Evolutionary conservation across 2,888 invertebrate genomes (phyloP), one percentile per base, ranked within the genome.

Genomic region (Acrocera orbiculus): DNA sequence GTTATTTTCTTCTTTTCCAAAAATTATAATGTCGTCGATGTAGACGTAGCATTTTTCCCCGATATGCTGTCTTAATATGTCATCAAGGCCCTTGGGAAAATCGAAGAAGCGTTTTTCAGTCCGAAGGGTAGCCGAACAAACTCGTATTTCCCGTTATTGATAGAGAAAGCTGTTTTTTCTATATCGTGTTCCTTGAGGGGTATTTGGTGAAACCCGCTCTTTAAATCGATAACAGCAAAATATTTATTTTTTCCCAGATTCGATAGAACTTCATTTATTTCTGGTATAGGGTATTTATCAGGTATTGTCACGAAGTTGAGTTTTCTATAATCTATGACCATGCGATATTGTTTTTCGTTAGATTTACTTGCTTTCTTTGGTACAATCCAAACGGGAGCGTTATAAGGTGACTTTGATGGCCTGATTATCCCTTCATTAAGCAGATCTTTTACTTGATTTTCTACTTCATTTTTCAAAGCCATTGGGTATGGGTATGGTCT

Each of bases 381-480:
- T 4, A 30, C 30, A 5, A 34, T 22, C 42, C 19, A 8, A 30
- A 26, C 8, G 40, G 41, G 27, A 42, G 40, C n/a, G 41, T 41
- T 26, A 41, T 41, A 4, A 39, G 41, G 5, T 34, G 41, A 35
- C 42, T 42, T 7, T 41, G 27, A 19, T 4, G 42, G 22, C 5
- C 40, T 36, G 13, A 39, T 41, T 4, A 37, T 35, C 16, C 22
- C 31, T 10, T 31, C 15, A 15, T 24, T 14, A 3, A 31, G 19
- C n/a, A 31, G 11, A 10, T 31, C n/a, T 31, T 31, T 4, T 17
- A 31, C 16, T 16, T 31, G 31, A 3, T 23, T 23, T 15, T 31
- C 24, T 9, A 22, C 31, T 11, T 23, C 24, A 7, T 23, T 8
- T 13, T 11, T 31, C 4, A 31, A 15, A 4, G 23, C 31, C 24